phyloP scores from a whole-genome alignment of 2,797 vertebrate species.

The Bradypus variegatus region DNA sequence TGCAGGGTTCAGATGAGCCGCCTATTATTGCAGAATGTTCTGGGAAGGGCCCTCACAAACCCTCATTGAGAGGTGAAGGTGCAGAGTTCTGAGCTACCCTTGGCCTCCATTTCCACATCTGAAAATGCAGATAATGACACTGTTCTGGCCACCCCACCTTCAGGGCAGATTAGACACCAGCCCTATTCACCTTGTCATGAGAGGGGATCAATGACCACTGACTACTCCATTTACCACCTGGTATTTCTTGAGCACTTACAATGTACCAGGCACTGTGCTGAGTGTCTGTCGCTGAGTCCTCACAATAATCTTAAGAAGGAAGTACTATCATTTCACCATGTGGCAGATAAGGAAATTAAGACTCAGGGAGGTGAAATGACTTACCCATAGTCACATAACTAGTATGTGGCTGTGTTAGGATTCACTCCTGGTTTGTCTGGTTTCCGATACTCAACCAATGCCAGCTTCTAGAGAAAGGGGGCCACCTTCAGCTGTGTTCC shows the following conservation, averaged over 20 bases:
- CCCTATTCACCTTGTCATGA: background rate
- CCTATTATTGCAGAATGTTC: background rate
- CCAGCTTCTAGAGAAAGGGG: background rate
- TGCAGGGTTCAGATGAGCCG: background rate
- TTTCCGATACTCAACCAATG: background rate
- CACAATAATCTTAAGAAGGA: background rate
- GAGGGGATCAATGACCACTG: background rate
- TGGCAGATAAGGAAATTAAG: background rate
- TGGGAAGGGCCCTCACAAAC: background rate
- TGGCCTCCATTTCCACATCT: constrained; percentile 29
- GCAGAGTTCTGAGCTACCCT: background rate
- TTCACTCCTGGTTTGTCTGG: background rate
- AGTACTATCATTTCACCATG: background rate
- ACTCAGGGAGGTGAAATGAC: background rate
- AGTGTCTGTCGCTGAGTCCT: background rate
- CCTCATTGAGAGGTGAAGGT: background rate
- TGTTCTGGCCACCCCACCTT: background rate
- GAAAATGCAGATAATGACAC: background rate
- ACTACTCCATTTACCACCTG: background rate
- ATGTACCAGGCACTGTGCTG: background rate
- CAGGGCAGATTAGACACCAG: background rate
- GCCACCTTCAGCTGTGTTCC: background rate
- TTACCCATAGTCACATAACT: background rate
- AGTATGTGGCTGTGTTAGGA: background rate
- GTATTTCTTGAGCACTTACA: background rate